phyloP scores from a whole-genome alignment of 2,113 vertebrate genomes.

The Ammospiza nelsoni region DNA sequence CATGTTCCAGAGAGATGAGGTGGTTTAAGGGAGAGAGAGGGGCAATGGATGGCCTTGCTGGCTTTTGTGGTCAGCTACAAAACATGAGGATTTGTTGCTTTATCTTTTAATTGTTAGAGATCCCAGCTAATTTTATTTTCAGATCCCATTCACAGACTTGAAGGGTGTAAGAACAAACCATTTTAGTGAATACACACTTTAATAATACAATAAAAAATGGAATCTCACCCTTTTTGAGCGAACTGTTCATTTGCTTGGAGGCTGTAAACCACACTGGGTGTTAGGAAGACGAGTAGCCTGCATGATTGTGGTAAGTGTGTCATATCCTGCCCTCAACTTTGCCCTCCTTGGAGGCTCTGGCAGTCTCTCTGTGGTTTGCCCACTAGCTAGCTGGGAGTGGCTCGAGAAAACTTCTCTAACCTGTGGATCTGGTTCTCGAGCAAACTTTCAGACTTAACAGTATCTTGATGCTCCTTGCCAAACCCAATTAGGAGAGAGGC shows the following conservation, averaged over 20 bases:
- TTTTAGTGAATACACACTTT: background rate
- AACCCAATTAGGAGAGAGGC: conserved; percentile 28
- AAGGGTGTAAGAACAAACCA: accelerated
- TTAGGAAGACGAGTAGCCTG: conserved; percentile 11
- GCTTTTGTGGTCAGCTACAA: background rate
- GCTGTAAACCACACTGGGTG: background rate
- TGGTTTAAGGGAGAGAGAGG: background rate
- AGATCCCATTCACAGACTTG: background rate
- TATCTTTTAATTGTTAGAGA: background rate
- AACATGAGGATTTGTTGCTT: background rate
- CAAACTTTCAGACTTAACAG: conserved; percentile 63
- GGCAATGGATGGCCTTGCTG: background rate
- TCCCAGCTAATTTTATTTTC: background rate
- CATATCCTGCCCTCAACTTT: conserved; percentile 70
- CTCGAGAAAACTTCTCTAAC: conserved; percentile 59
- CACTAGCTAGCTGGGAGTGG: conserved; percentile 64
- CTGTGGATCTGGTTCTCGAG: conserved; percentile 64
- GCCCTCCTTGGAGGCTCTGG: conserved; percentile 63
- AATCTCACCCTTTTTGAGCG: background rate
- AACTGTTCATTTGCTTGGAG: background rate
- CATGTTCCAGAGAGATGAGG: background rate
- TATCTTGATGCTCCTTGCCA: conserved; percentile 36
- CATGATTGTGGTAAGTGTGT: conserved; percentile 56
- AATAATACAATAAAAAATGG: background rate
- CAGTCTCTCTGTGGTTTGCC: conserved; percentile 51